A percentile compares a stretch with the other conserved stretches of the same genome.
Evolutionary conservation across 2,797 vertebrate genomes (phyloP).

Genomic region (Acomys russatus): DNA sequence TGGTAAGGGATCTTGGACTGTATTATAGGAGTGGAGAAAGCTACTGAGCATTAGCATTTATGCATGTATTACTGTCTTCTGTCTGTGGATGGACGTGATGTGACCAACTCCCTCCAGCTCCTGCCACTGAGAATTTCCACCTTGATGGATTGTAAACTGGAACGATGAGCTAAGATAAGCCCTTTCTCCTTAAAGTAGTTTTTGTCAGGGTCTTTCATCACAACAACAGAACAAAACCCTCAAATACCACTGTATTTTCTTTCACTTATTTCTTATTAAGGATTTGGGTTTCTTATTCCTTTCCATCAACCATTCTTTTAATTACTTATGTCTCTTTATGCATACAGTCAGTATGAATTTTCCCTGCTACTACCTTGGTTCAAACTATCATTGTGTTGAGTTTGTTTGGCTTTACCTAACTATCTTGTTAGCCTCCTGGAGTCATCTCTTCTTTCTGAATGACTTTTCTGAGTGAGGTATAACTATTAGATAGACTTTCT

Average conservation of each 20-base stretch:
- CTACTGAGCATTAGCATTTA: not conserved
- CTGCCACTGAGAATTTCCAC: not conserved
- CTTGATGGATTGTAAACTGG: not conserved
- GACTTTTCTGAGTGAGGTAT: slow-evolving; percentile 18
- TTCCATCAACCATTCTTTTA: not conserved
- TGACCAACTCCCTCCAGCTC: not conserved
- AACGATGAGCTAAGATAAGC: no score
- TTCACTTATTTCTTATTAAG: not conserved
- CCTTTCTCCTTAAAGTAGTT: no score
- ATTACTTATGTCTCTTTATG: not conserved
- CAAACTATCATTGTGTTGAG: not conserved
- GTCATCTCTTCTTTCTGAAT: not conserved
- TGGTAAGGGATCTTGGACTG: no score
- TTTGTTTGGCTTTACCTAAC: not conserved
- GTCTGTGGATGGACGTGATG: no score
- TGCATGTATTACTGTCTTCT: not conserved
- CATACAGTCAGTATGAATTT: slow-evolving; percentile 34
- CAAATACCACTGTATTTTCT: not conserved
- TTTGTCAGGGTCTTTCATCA: no score
- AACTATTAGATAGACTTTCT: slow-evolving; percentile 36
- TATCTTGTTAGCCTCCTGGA: not conserved
- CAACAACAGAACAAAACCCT: not conserved
- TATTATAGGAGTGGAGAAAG: not conserved
- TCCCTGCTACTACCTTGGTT: not conserved
- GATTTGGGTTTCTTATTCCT: not conserved